Evolutionary conservation across 2,888 invertebrate species (phyloP), one percentile per base, ranked within the genome.

Genomic region (Rhagonycha lutea): DNA sequence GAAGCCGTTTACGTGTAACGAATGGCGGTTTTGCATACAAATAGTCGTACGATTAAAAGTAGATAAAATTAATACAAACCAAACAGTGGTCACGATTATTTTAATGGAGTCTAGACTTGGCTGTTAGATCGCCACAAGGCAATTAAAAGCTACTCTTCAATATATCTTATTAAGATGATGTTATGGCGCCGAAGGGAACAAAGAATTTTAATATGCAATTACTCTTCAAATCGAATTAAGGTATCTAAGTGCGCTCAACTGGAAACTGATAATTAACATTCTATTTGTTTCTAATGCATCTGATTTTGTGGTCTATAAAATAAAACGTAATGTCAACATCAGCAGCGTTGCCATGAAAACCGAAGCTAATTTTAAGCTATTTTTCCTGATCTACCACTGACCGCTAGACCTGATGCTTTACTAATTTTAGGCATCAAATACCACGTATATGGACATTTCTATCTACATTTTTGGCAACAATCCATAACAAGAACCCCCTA

Each of bases 1-100:
- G 75, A 68, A 75, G 70, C 72, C 75, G 75, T 75, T 47, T 75
- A 75, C 72, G 32, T 69, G 75, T 67, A 68, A 68, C 68, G 24
- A 71, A 75, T 68, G 68, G 63, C 26, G 60, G 67, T 67, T 47
- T 67, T 67, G 72, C 70, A 70, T 75, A 72, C 71, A 75, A 75
- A 61, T 72, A 72, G 72, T 32, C 72, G 68, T 69, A 72, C 71
- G 26, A 28, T 67, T 26, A 47, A 61, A 63, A 68, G 69, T 63
- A 73, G 24, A 73, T 69, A 29, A 60, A 23, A 24, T n/a, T 62
- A 26, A 72, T 47, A 68, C 29, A 24, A 26, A 65, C 23, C 63
- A 65, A 62, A 65, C 63, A 65, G 26, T 65, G 24, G 63, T 65
- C 23, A 65, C 26, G 63, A 65, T 65, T 65, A 65, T 65, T 65